These are phyloP conservation scores for Semnopithecus entellus DNA, from an alignment of 2,113 vertebrate genomes.

Conservation along the genomic window DNA sequence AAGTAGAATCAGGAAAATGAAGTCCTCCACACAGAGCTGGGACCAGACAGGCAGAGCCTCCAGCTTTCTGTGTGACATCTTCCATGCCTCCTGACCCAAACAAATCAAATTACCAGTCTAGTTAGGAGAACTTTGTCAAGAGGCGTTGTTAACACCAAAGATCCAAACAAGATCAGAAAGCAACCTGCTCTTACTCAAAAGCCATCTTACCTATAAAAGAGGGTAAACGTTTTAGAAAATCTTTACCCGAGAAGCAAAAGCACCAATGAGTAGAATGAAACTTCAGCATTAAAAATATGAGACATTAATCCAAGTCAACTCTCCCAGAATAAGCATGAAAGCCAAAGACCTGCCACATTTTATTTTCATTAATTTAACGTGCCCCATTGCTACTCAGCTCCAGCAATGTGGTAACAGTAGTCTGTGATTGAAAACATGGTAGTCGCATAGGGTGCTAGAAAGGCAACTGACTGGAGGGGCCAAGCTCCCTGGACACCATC, in stretches of 20 bases:
- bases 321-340: neutral
- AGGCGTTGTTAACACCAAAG: constrained; percentile 8
- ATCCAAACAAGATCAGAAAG: constrained; percentile 32
- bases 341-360: neutral
- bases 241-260: neutral
- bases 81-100: no score
- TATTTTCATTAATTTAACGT: neutral
- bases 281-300: neutral
- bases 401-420: neutral
- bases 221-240: constrained; percentile 20
- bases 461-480: no score
- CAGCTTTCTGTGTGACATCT: neutral
- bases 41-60: neutral
- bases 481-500: neutral
- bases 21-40: neutral
- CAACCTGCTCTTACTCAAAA: neutral
- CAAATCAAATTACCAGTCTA: neutral
- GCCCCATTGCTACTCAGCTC: neutral
- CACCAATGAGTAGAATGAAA: neutral
- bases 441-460: neutral
- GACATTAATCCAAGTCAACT: neutral
- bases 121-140: neutral
- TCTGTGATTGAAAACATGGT: neutral
- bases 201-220: neutral
- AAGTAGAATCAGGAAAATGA: neutral